Conservation (phyloP, 2,888 invertebrate species). For the Temnothorax unifasciatus region DNA sequence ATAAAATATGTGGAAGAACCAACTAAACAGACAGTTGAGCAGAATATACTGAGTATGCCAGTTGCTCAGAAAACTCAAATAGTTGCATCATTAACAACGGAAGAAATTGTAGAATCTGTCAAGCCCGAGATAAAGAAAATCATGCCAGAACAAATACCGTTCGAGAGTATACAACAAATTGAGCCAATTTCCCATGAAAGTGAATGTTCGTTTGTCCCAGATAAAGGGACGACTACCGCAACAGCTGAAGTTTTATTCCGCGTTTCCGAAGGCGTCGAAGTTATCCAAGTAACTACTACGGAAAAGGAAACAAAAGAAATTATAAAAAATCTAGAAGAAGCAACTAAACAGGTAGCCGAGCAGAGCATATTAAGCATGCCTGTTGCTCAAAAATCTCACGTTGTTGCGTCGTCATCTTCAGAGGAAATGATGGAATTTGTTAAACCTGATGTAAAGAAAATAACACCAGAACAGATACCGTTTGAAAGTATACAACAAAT, state of each 20-base stretch:
- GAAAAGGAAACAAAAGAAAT: slow-evolving; percentile 2
- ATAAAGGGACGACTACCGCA: slow-evolving; percentile 68
- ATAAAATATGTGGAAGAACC: slow-evolving; percentile 85
- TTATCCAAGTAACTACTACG: slow-evolving; percentile 84
- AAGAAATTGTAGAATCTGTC: slow-evolving; percentile 74
- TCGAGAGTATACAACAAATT: slow-evolving; percentile 55
- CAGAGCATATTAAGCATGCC: slow-evolving; percentile 74
- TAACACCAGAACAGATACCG: slow-evolving; percentile 83
- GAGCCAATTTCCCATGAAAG: slow-evolving; percentile 13
- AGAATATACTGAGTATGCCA: slow-evolving; percentile 80
- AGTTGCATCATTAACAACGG: slow-evolving; percentile 74
- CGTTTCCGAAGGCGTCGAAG: slow-evolving; percentile 82
- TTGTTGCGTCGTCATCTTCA: slow-evolving; percentile 76
- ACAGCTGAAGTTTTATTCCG: slow-evolving; percentile 81
- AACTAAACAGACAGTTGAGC: slow-evolving; percentile 84
- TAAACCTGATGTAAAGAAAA: slow-evolving; percentile 81
- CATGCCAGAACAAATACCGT: slow-evolving; percentile 81
- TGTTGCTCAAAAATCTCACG: slow-evolving; percentile 43
- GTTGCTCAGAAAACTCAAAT: slow-evolving; percentile 84
- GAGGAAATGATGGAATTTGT: slow-evolving; percentile 76
- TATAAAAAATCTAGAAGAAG: not conserved
- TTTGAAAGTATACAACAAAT: slow-evolving; percentile 85
- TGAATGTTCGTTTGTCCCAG: slow-evolving; percentile 69
- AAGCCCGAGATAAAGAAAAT: slow-evolving; percentile 78
- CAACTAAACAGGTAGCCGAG: not conserved